These are phyloP conservation scores for Bovichtus diacanthus DNA, from an alignment of 2,797 vertebrate species.

Conservation along the genomic window DNA sequence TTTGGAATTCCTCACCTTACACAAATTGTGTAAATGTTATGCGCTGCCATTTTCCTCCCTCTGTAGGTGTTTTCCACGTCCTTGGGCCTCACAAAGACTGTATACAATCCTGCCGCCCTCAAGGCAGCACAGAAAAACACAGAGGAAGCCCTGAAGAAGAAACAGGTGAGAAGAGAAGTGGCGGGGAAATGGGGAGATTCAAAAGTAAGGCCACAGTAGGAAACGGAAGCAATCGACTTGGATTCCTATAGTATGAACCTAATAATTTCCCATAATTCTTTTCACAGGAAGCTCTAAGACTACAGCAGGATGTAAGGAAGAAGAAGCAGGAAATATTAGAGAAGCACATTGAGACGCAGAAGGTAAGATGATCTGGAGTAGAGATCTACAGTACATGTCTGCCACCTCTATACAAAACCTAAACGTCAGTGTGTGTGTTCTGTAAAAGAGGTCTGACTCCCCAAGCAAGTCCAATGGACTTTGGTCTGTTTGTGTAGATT, in stretches of 20 bases:
- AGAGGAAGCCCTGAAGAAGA: constrained; percentile 95
- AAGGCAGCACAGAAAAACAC: constrained; percentile 92
- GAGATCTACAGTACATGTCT: not conserved
- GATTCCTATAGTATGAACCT: not conserved
- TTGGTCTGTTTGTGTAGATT: constrained; percentile 4
- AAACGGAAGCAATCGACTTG: not conserved
- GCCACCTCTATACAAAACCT: not conserved
- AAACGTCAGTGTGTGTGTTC: not conserved
- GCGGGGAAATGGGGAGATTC: not conserved
- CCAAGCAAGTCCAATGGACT: not conserved
- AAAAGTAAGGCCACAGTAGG: not conserved
- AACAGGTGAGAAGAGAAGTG: constrained; percentile 85
- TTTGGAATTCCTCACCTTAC: not conserved
- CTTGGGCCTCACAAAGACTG: constrained; percentile 96
- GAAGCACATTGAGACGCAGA: constrained; percentile 98
- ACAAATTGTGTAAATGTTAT: not conserved
- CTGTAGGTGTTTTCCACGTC: constrained; percentile 95
- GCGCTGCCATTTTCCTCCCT: not conserved
- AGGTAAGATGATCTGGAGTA: constrained; percentile 80
- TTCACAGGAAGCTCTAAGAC: constrained; percentile 91
- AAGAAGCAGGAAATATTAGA: constrained; percentile 98
- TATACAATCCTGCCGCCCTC: constrained; percentile 96
- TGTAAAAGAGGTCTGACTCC: not conserved
- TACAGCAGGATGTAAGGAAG: constrained; percentile 96
- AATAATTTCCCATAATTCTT: constrained; percentile 8